Evolutionary conservation across 1,140 invertebrate species (phyloP), one percentile per base, ranked within the genome.

Genomic region (Ceratina australensis): DNA sequence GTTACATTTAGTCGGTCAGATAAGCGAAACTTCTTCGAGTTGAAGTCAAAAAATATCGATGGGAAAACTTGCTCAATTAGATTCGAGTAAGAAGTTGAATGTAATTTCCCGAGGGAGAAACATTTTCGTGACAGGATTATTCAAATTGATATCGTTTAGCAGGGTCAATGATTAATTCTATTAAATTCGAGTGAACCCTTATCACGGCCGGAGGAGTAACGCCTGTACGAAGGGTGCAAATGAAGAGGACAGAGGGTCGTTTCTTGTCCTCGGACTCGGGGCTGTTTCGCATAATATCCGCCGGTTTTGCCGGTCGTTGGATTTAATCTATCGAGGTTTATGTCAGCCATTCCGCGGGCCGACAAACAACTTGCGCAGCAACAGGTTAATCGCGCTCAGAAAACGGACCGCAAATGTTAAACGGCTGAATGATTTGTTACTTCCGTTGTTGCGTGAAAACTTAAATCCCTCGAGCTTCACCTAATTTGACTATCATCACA

Each of bases 361-460:
- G 74, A 73, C 72, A 81, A 83, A 82, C 72, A 82, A 83, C 47
- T 65, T 59, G 57, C 66, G 63, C 80, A 67, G 81, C 81, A 83
- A 83, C 81, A 83, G 81, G 81, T 83, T 83, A 83, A 83, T 79
- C 80, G 69, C 59, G 57, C 54, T 59, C 75, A n/a, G 65, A 71
- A 76, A 83, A 79, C 72, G 47, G 54, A 72, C 77, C 81, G 77
- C 67, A 52, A 83, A 81, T 75, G 80, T 83, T 78, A 81, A 79
- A 79, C 69, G 74, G n/a, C 2, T 26, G 26, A 61, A 68, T 47
- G 26, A 57, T 69, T 67, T 49, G 33, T 26, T 42, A 26, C 49
- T 28, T 67, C 52, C 26, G n/a, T 20, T 69, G 60, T 54, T 57
- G 72, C 59, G 57, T 47, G n/a, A 68, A 61, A 73, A 12, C 13